Conservation (phyloP, 2,888 invertebrate genomes). For the Sialis lutaria region DNA sequence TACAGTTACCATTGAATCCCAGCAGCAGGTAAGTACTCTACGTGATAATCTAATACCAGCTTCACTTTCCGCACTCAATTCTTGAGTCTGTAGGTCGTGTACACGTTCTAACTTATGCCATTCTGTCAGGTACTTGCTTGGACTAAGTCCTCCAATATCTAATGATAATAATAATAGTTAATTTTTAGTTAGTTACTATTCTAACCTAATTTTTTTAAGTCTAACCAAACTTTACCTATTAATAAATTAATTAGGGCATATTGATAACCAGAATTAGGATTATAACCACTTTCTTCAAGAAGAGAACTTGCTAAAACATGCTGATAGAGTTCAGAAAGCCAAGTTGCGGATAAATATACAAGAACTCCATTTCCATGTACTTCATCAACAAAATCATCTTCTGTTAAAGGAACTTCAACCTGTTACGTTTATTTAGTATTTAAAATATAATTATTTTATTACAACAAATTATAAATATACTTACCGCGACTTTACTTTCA, state of each 20-base stretch:
- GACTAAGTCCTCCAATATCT: constrained; percentile 73
- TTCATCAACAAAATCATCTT: constrained; percentile 83
- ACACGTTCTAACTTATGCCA: constrained; percentile 74
- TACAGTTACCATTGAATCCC: constrained; percentile 82
- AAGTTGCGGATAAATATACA: constrained; percentile 82
- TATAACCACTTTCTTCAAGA: constrained; percentile 48
- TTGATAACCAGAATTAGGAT: constrained; percentile 34
- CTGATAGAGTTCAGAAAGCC: constrained; percentile 85
- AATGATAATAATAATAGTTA: constrained; percentile 13
- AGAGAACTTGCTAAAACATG: constrained; percentile 60
- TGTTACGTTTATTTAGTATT: constrained; percentile 5
- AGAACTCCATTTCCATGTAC: constrained; percentile 84
- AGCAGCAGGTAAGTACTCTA: constrained; percentile 73
- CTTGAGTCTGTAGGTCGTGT: constrained; percentile 39
- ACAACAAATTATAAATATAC: constrained; percentile 10
- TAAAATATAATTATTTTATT: not conserved
- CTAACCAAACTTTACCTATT: constrained; percentile 35
- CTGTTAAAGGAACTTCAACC: constrained; percentile 37
- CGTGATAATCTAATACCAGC: constrained; percentile 64
- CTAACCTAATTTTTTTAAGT: not conserved
- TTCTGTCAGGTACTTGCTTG: constrained; percentile 71
- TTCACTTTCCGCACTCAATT: constrained; percentile 53
- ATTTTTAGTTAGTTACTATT: not conserved
- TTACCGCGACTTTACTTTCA: constrained; percentile 27
- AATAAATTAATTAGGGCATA: constrained; percentile 55